phyloP scores from a whole-genome alignment of 2,113 vertebrate species.

The Proterorhinus semilunaris region DNA sequence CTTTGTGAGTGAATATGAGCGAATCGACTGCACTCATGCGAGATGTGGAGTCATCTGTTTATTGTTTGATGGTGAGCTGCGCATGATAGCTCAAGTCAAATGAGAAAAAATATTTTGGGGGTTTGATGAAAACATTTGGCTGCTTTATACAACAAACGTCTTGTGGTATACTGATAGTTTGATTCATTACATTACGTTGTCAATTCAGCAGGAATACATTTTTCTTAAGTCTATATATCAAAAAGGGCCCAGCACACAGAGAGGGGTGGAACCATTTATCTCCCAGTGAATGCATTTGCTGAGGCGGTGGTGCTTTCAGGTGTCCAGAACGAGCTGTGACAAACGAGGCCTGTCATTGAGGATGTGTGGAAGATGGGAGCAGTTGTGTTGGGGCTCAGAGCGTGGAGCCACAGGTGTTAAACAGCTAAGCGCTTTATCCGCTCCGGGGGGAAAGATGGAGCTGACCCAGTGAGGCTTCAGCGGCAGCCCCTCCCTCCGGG shows the following conservation, averaged over 20 bases:
- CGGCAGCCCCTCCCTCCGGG: slow-evolving; percentile 66
- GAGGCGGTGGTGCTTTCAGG: slow-evolving; percentile 29
- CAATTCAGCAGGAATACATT: no score
- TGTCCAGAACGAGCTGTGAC: slow-evolving; percentile 45
- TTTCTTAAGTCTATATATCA: background rate
- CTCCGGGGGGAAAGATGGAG: slow-evolving; percentile 66
- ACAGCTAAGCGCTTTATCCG: slow-evolving; percentile 68
- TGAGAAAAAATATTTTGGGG: background rate
- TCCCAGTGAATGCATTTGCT: background rate
- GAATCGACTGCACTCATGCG: slow-evolving; percentile 28
- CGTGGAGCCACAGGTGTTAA: slow-evolving; percentile 74
- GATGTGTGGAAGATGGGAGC: slow-evolving; percentile 44
- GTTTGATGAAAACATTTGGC: no score
- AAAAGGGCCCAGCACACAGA: background rate
- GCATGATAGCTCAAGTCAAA: slow-evolving; percentile 29
- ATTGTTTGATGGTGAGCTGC: slow-evolving; percentile 40
- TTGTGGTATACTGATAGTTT: no score
- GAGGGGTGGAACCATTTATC: background rate
- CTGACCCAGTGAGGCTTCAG: slow-evolving; percentile 75
- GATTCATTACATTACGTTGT: no score
- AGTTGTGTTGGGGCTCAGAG: slow-evolving; percentile 49
- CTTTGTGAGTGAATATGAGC: slow-evolving; percentile 36
- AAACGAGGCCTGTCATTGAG: slow-evolving; percentile 45
- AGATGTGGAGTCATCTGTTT: slow-evolving; percentile 36
- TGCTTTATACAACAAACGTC: no score